These are phyloP conservation scores for Automeris io DNA, from an alignment of 2,888 invertebrate species.

Conservation along the genomic window DNA sequence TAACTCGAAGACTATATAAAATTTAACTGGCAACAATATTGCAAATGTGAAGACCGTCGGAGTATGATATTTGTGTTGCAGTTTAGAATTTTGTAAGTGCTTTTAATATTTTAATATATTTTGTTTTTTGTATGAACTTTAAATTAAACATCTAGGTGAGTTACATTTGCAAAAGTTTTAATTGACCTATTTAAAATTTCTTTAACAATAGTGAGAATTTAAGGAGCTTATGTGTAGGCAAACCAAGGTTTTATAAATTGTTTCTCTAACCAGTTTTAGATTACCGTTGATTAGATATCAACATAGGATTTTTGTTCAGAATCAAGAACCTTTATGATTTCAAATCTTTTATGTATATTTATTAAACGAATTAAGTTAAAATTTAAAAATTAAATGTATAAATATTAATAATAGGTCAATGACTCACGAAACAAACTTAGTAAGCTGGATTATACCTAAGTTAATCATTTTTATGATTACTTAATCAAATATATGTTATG, in stretches of 20 bases:
- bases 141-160: background rate
- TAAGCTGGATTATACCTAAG: background rate
- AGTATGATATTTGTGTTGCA: no score
- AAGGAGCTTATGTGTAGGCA: background rate
- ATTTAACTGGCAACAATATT: no score
- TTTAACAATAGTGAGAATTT: background rate
- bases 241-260: background rate
- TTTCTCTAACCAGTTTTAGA: background rate
- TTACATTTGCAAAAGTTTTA: background rate
- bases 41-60: no score
- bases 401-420: background rate
- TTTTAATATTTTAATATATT: no score
- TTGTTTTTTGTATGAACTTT: no score
- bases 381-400: no score
- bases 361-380: no score
- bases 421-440: background rate
- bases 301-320: background rate
- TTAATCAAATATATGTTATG: background rate
- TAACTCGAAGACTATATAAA: no score
- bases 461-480: background rate
- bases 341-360: no score
- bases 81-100: no score
- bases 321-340: no score
- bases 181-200: background rate
- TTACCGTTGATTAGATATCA: conserved; percentile 3